These are phyloP conservation scores for Rynchops niger DNA, from an alignment of 2,113 vertebrate genomes.

Conservation along the genomic window DNA sequence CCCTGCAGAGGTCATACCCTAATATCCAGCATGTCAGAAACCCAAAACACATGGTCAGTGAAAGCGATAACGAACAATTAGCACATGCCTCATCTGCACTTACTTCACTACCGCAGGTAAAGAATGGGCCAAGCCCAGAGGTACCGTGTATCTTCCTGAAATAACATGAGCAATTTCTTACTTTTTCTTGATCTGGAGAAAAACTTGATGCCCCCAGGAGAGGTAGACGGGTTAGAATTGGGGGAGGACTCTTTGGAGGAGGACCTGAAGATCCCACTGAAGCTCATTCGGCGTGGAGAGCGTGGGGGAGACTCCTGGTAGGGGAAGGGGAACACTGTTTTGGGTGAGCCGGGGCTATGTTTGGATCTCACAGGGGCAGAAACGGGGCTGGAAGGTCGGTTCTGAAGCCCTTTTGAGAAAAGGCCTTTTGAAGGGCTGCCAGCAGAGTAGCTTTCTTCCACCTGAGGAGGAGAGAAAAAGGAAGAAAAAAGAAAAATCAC, in stretches of 20 bases:
- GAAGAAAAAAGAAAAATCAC: neutral
- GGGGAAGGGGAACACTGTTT: slow-evolving; percentile 87
- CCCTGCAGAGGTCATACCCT: neutral
- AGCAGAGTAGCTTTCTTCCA: slow-evolving; percentile 74
- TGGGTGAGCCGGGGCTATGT: slow-evolving; percentile 83
- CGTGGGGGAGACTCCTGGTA: slow-evolving; percentile 87
- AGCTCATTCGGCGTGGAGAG: slow-evolving; percentile 88
- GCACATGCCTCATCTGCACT: slow-evolving; percentile 52
- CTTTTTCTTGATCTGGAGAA: slow-evolving; percentile 90
- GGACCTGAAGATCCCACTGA: slow-evolving; percentile 92
- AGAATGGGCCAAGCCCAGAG: slow-evolving; percentile 55
- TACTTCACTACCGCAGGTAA: slow-evolving; percentile 61
- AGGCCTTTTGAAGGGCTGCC: slow-evolving; percentile 85
- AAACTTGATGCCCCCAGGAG: slow-evolving; percentile 86
- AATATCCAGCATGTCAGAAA: neutral
- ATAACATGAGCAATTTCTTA: slow-evolving; percentile 76
- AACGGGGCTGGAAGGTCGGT: slow-evolving; percentile 82
- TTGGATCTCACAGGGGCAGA: slow-evolving; percentile 84
- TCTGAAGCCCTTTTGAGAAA: slow-evolving; percentile 83
- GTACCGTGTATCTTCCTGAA: slow-evolving; percentile 61
- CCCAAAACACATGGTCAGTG: neutral
- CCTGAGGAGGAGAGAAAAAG: slow-evolving; percentile 69
- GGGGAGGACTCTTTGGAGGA: slow-evolving; percentile 86
- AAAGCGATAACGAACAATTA: slow-evolving; percentile 11
- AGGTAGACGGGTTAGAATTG: slow-evolving; percentile 82